phyloP scores from a whole-genome alignment of 2,797 vertebrate species.

The Odontamblyopus rebecca region DNA sequence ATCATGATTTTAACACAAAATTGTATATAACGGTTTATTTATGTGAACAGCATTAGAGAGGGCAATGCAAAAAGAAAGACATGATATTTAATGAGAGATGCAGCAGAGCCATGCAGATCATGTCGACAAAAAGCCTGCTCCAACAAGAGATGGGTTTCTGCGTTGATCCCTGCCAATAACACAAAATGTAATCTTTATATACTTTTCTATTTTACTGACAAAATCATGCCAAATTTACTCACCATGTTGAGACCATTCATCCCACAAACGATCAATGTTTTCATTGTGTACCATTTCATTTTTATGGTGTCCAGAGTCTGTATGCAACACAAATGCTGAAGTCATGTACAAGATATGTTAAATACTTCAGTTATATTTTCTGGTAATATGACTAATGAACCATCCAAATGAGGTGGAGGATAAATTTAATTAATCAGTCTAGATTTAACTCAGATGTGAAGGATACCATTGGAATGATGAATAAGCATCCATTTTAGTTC shows the following conservation, averaged over 20 bases:
- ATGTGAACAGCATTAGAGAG: constrained; percentile 49
- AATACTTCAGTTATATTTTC: background rate
- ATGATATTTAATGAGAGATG: constrained; percentile 10
- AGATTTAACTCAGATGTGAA: background rate
- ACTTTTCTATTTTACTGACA: background rate
- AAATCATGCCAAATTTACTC: constrained; percentile 23
- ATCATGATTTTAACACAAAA: background rate
- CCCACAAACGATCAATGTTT: constrained; percentile 71
- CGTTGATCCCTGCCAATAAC: constrained; percentile 66
- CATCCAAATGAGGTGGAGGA: too few species aligned
- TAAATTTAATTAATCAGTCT: background rate
- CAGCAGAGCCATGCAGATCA: constrained; percentile 60
- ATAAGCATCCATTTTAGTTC: constrained; percentile 78
- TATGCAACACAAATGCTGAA: constrained; percentile 17
- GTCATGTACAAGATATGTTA: background rate
- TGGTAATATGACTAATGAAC: background rate
- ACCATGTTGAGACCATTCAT: constrained; percentile 79
- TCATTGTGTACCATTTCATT: constrained; percentile 53
- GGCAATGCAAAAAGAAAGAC: constrained; percentile 39
- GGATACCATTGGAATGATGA: constrained; percentile 76
- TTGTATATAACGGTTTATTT: background rate
- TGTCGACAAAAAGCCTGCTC: constrained; percentile 76
- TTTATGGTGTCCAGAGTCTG: constrained; percentile 60
- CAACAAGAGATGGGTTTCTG: constrained; percentile 75
- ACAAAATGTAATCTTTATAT: background rate